Evolutionary conservation across 1,140 invertebrate genomes (phyloP), one percentile per base, ranked within the genome.

Genomic region (Oedothorax gibbosus): DNA sequence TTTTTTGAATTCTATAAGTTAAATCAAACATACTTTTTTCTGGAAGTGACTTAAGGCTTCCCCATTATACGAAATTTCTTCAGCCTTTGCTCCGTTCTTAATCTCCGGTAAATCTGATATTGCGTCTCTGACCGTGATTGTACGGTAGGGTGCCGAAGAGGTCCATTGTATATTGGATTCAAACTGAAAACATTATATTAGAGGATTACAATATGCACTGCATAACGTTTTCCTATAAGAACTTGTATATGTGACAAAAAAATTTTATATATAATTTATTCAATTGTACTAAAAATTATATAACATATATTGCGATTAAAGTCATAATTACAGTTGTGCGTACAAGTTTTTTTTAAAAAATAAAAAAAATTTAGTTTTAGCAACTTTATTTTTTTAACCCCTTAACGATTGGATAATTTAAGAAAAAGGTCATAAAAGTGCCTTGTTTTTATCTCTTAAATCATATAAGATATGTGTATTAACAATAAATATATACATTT

Each of bases 61-160:
- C 7, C 91, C 92, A n/a, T 92, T 92, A 87, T 96, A 96, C 0
- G 92, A 90, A 86, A 96, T 95, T 88, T 95, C 93, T 64, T 93
- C 92, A 86, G 90, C 91, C 71, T 92, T 93, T 2, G 93, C 93
- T 3, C 95, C 95, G 88, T 95, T 96, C 71, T 90, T 90, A 64
- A 97, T 95, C 72, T 92, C 91, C 0, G 95, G 95, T 20, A 97
- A 91, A 90, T 97, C 96, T 65, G 93, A 94, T 92, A 97, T 94
- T 0, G 95, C 93, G 90, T 97, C 96, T 18, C 92, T 89, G 8
- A 97, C 95, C 5, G 93, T 95, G 72, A 95, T 93, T 0, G 93
- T 94, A 72, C 95, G 91, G 84, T 92, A 93, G 4, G 95, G 95
- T 7, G 94, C 94, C 0, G 93, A 93, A 20, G 92, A 91, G 20